Percentiles rank a stretch among this genome's conserved stretches.
Evolutionary conservation across 2,888 invertebrate species (phyloP).

Genomic region (Tetrapedia diversipes): DNA sequence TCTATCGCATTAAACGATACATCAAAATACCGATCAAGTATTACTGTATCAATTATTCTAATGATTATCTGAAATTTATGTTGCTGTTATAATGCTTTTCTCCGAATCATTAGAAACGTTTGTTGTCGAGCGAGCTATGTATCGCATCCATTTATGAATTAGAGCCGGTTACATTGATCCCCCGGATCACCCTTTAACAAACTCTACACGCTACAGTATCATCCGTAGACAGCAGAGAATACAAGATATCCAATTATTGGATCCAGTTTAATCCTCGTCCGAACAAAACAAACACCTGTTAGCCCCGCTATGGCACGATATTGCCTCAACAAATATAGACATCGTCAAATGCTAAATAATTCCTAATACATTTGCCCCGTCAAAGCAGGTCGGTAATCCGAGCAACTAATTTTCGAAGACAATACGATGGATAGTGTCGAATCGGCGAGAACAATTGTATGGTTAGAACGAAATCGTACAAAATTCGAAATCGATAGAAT

Average conservation of each 20-base stretch:
- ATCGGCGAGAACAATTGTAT: too few relatives aligned
- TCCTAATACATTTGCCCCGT: slow-evolving; percentile 6
- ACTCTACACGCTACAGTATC: slow-evolving; percentile 17
- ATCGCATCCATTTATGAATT: slow-evolving; percentile 9
- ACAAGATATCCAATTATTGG: slow-evolving; percentile 28
- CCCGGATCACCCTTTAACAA: slow-evolving; percentile 9
- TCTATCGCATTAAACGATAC: neutral
- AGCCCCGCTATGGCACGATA: slow-evolving; percentile 15
- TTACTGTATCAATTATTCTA: neutral
- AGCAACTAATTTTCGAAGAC: neutral
- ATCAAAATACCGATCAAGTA: neutral
- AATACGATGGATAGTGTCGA: slow-evolving; percentile 12
- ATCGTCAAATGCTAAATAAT: slow-evolving; percentile 30
- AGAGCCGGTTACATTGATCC: slow-evolving; percentile 8
- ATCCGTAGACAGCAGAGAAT: slow-evolving; percentile 7
- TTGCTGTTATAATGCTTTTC: neutral
- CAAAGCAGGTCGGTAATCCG: slow-evolving; percentile 8
- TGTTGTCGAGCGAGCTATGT: neutral
- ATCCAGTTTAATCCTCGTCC: slow-evolving; percentile 29
- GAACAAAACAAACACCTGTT: slow-evolving; percentile 49
- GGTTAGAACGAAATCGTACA: too few relatives aligned
- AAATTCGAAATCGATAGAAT: too few relatives aligned
- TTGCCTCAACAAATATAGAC: slow-evolving; percentile 22
- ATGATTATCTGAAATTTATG: neutral
- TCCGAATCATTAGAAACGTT: neutral